Evolutionary conservation across 2,797 vertebrate species (phyloP).

Genomic region (Sebastes itinus): DNA sequence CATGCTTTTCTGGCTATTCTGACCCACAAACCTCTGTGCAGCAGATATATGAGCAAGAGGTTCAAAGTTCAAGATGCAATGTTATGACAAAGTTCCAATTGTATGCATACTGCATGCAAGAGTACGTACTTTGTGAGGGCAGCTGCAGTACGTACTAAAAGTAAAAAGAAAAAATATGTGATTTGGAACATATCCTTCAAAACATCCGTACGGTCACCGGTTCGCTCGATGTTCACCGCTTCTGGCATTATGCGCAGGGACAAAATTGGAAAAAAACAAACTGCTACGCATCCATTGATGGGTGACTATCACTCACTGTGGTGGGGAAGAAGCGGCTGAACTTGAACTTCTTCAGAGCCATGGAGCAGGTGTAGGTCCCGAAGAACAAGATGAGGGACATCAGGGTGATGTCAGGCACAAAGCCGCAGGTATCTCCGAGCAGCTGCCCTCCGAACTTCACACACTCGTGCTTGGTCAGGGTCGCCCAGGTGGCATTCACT

Average conservation of each 20-base stretch:
- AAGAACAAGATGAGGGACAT: constrained; percentile 98
- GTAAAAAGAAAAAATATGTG: no score
- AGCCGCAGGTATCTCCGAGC: constrained; percentile 86
- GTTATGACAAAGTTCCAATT: no score
- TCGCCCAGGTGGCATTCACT: constrained; percentile 86
- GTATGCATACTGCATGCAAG: no score
- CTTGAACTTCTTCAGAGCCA: constrained; percentile 98
- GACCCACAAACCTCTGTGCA: no score
- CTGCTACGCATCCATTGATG: not conserved
- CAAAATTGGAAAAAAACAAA: no score
- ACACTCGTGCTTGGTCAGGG: constrained; percentile 87
- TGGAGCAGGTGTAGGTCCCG: constrained; percentile 96
- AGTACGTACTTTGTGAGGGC: no score
- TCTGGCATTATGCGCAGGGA: not conserved
- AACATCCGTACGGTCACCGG: no score
- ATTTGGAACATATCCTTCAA: no score
- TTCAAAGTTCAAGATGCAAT: no score
- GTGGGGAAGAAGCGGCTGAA: constrained; percentile 97
- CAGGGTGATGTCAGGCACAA: constrained; percentile 94
- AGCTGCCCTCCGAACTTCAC: constrained; percentile 83
- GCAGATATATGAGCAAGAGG: no score
- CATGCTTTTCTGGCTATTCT: no score
- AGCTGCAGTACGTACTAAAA: no score
- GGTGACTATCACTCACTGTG: constrained; percentile 81
- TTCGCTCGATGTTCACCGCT: not conserved